A percentile compares a stretch with the other conserved stretches of the same genome.
phyloP scores from a whole-genome alignment of 2,113 vertebrate genomes.

The Hoplias malabaricus region DNA sequence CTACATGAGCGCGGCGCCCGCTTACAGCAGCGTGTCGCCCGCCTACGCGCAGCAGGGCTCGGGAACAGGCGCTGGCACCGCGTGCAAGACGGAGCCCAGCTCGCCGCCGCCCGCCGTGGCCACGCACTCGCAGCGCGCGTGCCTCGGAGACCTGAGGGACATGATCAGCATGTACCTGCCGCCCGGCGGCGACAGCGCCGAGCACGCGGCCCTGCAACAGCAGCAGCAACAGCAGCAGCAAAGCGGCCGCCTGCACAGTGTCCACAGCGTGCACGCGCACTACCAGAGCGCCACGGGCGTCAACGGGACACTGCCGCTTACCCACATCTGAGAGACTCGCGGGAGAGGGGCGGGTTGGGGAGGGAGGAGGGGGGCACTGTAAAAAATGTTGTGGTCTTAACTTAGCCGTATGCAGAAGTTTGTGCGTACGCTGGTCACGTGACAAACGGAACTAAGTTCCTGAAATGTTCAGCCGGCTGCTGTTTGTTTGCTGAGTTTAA shows the following conservation, averaged over 20 bases:
- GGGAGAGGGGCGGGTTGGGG: not conserved
- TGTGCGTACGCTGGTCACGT: too few species aligned
- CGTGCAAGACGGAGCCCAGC: constrained; percentile 95
- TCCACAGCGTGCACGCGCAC: constrained; percentile 95
- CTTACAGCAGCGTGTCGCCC: constrained; percentile 87
- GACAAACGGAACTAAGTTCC: too few species aligned
- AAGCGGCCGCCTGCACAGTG: constrained; percentile 89
- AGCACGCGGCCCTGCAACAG: constrained; percentile 86
- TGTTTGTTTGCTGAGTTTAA: too few species aligned
- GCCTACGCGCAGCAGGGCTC: constrained; percentile 87
- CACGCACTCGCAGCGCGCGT: constrained; percentile 94
- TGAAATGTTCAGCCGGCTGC: too few species aligned
- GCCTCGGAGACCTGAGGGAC: constrained; percentile 95
- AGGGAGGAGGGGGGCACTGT: not conserved
- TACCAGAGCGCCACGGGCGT: constrained; percentile 92
- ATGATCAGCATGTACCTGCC: constrained; percentile 99
- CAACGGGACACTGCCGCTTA: constrained; percentile 94
- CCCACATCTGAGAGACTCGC: constrained; percentile 84
- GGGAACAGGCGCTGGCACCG: constrained; percentile 86
- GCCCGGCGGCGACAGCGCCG: constrained; percentile 89
- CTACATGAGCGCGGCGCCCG: constrained; percentile 92
- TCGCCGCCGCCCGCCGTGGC: constrained; percentile 92
- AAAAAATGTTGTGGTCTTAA: too few species aligned
- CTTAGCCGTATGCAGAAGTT: too few species aligned
- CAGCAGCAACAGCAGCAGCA: too few species aligned